Conservation (phyloP, 2,113 vertebrate genomes). For the Smithornis capensis region DNA sequence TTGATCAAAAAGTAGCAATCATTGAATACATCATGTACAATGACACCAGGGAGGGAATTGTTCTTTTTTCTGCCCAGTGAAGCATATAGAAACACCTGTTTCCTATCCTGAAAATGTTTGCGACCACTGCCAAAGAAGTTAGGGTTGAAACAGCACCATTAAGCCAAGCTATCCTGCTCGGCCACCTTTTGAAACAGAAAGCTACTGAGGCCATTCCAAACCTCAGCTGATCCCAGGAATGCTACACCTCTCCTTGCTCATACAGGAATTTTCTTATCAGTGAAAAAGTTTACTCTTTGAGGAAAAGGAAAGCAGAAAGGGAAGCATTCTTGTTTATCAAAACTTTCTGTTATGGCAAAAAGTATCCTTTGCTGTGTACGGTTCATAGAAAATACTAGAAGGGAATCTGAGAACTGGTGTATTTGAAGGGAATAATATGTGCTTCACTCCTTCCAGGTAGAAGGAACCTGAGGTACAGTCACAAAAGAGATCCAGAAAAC, state of each 20-base stretch:
- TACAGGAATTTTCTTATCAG: background rate
- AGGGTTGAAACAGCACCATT: constrained; percentile 10
- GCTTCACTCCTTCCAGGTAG: background rate
- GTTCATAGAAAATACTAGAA: background rate
- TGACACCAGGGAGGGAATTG: constrained; percentile 5
- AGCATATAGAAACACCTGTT: constrained; percentile 53
- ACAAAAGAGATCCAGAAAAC: background rate
- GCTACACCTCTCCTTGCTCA: background rate
- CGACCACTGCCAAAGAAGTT: background rate
- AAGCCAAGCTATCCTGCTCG: background rate
- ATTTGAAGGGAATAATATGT: background rate
- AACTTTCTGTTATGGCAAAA: background rate
- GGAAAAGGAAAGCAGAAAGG: background rate
- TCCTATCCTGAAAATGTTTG: background rate
- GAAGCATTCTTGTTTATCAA: background rate
- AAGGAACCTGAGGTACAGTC: background rate
- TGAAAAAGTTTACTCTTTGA: background rate
- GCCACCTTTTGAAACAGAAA: background rate
- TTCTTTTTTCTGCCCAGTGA: constrained; percentile 11
- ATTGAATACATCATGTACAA: constrained; percentile 38
- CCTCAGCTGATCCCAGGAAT: background rate
- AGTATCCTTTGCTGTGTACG: background rate
- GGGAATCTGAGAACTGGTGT: background rate
- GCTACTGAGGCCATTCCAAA: background rate
- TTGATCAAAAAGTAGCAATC: constrained; percentile 25